phyloP scores from a whole-genome alignment of 2,888 invertebrate species.

The Clistopyga incitator region DNA sequence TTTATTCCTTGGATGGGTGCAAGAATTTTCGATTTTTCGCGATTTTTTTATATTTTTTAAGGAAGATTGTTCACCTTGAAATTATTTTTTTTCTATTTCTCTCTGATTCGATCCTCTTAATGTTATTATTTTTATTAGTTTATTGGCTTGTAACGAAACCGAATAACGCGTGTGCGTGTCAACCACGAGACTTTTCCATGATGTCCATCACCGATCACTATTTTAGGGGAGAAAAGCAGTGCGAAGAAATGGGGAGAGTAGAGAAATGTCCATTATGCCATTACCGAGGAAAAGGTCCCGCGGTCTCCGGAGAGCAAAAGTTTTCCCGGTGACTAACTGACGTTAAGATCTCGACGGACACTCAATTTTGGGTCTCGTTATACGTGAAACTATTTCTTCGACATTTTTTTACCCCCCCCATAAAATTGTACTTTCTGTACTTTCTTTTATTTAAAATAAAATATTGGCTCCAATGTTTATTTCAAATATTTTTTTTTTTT shows the following conservation, averaged over 20 bases:
- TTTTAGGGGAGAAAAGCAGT: slow-evolving; percentile 65
- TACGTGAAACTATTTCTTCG: slow-evolving; percentile 50
- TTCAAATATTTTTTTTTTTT: too few species aligned
- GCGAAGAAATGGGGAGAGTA: slow-evolving; percentile 47
- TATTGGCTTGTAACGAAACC: slow-evolving; percentile 4
- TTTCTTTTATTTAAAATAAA: too few species aligned
- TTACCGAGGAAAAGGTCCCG: slow-evolving; percentile 74
- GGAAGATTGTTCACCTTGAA: too few species aligned
- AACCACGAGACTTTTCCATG: slow-evolving; percentile 32
- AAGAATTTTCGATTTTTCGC: too few species aligned
- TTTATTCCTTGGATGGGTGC: slow-evolving; percentile 23
- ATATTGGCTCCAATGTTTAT: too few species aligned
- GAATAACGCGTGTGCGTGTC: slow-evolving; percentile 20
- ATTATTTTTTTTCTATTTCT: not conserved
- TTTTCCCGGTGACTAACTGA: slow-evolving; percentile 81
- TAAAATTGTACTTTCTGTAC: too few species aligned
- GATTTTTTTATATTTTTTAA: slow-evolving; percentile 5
- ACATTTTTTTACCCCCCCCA: slow-evolving; percentile 13
- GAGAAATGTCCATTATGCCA: slow-evolving; percentile 79
- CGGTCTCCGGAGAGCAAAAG: slow-evolving; percentile 78
- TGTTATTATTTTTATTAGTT: not conserved
- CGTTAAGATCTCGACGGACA: slow-evolving; percentile 69
- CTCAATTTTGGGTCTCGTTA: slow-evolving; percentile 66
- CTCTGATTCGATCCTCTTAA: not conserved
- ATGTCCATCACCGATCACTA: slow-evolving; percentile 69